Conservation (phyloP, 2,113 vertebrate species). For the Cercopithecus mona region DNA sequence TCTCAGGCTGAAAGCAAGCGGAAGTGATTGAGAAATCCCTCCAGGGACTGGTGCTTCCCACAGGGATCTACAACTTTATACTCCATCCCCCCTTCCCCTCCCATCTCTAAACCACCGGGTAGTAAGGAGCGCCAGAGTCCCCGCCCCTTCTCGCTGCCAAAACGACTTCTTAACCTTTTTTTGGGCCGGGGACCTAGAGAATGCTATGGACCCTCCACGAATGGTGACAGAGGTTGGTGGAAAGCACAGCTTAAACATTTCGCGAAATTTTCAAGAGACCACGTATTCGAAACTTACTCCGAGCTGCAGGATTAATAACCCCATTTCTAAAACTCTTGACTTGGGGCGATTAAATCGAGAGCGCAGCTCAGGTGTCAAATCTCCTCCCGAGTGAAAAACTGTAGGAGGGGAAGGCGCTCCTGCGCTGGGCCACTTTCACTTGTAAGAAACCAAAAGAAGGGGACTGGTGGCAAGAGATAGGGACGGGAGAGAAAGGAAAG, state of each 20-base stretch:
- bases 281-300: neutral
- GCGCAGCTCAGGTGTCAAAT: neutral
- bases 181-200: neutral
- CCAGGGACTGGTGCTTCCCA: neutral
- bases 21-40: slow-evolving; percentile 45
- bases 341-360: neutral
- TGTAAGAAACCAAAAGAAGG: neutral
- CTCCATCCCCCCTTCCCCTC: neutral
- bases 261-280: neutral
- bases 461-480: neutral
- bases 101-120: neutral
- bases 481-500: neutral
- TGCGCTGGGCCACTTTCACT: neutral
- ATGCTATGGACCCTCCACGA: neutral
- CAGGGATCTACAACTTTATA: neutral
- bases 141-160: neutral
- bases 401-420: neutral
- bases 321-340: neutral
- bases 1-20: neutral
- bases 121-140: neutral
- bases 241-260: neutral
- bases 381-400: neutral
- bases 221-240: neutral
- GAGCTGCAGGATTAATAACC: neutral
- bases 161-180: slow-evolving; percentile 46